A percentile compares a stretch with the other conserved stretches of the same genome.
These are phyloP conservation scores for Malurus splendens DNA, from an alignment of 2,797 vertebrate genomes.

Conservation along the genomic window DNA sequence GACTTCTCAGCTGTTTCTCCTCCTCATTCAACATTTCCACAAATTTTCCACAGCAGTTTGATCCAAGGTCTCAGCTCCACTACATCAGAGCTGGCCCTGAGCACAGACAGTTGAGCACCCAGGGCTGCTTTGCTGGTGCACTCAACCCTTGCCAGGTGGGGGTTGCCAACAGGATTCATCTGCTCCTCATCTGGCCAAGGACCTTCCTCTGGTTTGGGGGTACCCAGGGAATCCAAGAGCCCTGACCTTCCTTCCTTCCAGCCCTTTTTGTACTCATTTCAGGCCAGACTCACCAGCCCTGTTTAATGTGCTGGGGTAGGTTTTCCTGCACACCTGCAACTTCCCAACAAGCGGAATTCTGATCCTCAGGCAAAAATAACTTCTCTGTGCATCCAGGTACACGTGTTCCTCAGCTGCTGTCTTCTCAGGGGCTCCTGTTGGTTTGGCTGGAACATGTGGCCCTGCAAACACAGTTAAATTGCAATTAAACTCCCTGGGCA, in stretches of 20 bases:
- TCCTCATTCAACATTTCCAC: not conserved
- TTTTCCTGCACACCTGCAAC: not conserved
- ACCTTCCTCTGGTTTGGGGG: not conserved
- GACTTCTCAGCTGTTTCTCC: not conserved
- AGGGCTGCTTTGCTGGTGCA: not conserved
- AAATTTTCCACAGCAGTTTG: not conserved
- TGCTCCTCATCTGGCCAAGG: not conserved
- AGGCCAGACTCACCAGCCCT: not conserved
- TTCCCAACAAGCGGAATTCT: not conserved
- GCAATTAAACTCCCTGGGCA: not conserved
- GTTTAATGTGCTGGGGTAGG: not conserved
- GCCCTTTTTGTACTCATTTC: not conserved
- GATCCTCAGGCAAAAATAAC: not conserved
- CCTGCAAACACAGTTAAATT: not conserved
- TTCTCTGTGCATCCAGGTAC: not conserved
- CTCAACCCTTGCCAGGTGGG: not conserved
- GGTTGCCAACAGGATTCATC: not conserved
- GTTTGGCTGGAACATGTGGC: not conserved
- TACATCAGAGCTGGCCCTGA: not conserved
- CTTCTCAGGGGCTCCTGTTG: not conserved
- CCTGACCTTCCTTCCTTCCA: not conserved
- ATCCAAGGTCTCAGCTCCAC: not conserved
- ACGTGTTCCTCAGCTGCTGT: not conserved
- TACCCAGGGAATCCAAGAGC: not conserved
- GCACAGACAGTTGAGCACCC: not conserved